Evolutionary conservation across 2,797 vertebrate genomes (phyloP), one percentile per base, ranked within the genome.

Genomic region (Onychomys arenicola): DNA sequence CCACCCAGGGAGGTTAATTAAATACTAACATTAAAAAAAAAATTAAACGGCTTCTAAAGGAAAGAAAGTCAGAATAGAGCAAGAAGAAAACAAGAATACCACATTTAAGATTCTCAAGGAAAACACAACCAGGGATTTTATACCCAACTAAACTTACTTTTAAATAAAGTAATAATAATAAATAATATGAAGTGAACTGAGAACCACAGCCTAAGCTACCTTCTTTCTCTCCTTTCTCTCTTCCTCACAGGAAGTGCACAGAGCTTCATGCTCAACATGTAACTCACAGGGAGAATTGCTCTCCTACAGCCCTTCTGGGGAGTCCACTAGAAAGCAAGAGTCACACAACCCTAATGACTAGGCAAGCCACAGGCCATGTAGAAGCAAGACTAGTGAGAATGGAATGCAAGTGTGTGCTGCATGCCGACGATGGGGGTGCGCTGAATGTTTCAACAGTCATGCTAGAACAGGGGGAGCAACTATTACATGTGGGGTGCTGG

Each of bases 61-160:
- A 87, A 73, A 89, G 46, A 93, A 69, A 92, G 82, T 82, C 46
- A 96, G 46, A 93, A 37, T 43, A 59, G 81, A 43, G 67, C 34
- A 57, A 77, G n/a, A 95, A 84, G 82, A 90, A 83, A 87, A 69
- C 4, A 88, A 77, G 32, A 83, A 17, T 32, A 84, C 75, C 19
- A 55, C 37, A 71, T 83, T 93, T 89, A 93, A 93, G 52, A 75
- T 83, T 87, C n/a, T 75, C 17, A 61, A 93, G 63, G 73, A 78
- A 95, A 63, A 80, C 11, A 49, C 37, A 80, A 34, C n/a, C 40
- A 75, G 91, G 69, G 49, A 90, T 83, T 93, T 95, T 92, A 80
- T 69, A 63, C n/a, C 61, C 57, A 93, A 78, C 83, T 73, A 89
- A 91, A 89, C 5, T 67, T 83, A 90, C 23, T 90, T 93, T 92